Percentiles rank a stretch among this genome's conserved stretches.
These are phyloP conservation scores for Hecatera dysodea DNA, from an alignment of 2,888 invertebrate genomes.

Conservation along the genomic window DNA sequence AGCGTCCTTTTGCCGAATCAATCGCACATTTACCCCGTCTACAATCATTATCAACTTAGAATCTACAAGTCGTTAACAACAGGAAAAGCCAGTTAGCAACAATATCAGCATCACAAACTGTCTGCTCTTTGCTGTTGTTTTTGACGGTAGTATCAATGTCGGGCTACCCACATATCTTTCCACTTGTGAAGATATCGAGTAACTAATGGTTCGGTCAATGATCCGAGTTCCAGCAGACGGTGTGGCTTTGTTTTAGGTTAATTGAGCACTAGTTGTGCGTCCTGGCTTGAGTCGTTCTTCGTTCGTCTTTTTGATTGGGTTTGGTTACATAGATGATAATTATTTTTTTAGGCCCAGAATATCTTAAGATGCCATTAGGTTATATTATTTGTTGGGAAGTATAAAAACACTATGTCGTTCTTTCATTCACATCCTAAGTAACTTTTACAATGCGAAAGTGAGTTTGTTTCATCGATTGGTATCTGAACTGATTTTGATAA, in stretches of 20 bases:
- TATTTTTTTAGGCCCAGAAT: background rate
- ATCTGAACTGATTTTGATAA: too few species aligned
- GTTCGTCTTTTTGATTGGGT: background rate
- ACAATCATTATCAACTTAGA: slow-evolving; percentile 18
- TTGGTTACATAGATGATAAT: background rate
- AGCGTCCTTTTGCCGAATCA: background rate
- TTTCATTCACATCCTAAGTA: too few species aligned
- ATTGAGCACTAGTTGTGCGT: slow-evolving; percentile 17
- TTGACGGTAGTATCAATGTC: slow-evolving; percentile 54
- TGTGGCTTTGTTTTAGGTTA: slow-evolving; percentile 41
- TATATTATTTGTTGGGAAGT: background rate
- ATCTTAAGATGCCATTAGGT: background rate
- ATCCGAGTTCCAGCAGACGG: slow-evolving; percentile 46
- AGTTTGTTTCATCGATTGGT: too few species aligned
- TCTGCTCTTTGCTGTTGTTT: slow-evolving; percentile 57
- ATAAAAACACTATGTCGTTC: background rate
- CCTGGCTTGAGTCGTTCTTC: slow-evolving; percentile 22
- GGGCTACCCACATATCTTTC: slow-evolving; percentile 49
- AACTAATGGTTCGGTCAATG: slow-evolving; percentile 61
- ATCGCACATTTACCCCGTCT: background rate
- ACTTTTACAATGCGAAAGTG: too few species aligned
- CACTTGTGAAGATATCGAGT: slow-evolving; percentile 57
- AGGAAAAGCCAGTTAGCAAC: slow-evolving; percentile 60
- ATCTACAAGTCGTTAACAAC: slow-evolving; percentile 40
- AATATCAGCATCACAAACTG: slow-evolving; percentile 55